Evolutionary conservation across 2,888 invertebrate species (phyloP), one percentile per base, ranked within the genome.

Genomic region (Microctonus aethiopoides): DNA sequence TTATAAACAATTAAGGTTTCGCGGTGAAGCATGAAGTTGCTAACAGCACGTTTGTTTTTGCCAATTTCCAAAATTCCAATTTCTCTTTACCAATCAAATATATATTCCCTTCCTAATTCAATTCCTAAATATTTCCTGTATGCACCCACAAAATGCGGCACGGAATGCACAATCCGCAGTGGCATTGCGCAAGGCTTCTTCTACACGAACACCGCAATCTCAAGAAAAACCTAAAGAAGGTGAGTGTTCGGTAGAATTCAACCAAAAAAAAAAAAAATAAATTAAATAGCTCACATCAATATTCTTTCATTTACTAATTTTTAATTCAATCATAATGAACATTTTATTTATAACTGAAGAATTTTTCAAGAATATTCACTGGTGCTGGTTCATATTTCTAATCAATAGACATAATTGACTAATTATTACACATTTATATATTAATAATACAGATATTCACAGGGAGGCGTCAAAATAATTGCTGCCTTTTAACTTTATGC

Each of bases 21-120:
- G 72, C 71, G 74, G 72, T 72, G 74, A 79, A 83, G 85, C 84
- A 85, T 85, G 85, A 82, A 65, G 66, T 83, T 70, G 84, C 84
- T 85, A 85, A 85, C 82, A 81, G 84, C 85, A 85, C 84, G 84
- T 83, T 83, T 83, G 79, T 84, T 84, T 84, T 80, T 84, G 78
- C 80, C 82, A 81, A 72, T 74, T 72, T 63, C 71, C 24, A 54
- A 39, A 51, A 66, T 66, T 56, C 62, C 61, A 16, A 73, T 61
- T 46, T 64, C 51, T 71, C 59, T 24, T 72, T 74, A 72, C 73
- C 62, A 67, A 75, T 73, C 77, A 61, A 39, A 67, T 69, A 29
- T 6, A 51, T 73, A 29, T 75, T 72, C 68, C 72, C 63, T 62
- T 32, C n/a, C n/a, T n/a, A n/a, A n/a, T n/a, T 64, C 24, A 36